Percentiles rank a stretch among this genome's conserved stretches.
These are phyloP conservation scores for Dolichoris vasculosae DNA, from an alignment of 1,140 invertebrate species.

Conservation along the genomic window DNA sequence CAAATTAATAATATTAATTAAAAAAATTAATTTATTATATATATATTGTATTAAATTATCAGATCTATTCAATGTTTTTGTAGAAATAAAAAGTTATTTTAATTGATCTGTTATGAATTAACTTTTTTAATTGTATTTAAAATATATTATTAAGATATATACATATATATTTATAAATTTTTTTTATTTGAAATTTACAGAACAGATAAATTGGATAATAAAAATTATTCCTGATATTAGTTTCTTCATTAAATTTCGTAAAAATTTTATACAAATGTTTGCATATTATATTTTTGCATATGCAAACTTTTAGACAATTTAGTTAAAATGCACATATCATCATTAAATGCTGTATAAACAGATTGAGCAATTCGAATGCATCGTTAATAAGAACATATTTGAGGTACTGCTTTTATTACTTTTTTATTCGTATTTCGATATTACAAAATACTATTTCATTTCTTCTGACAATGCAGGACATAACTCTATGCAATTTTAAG, in stretches of 20 bases:
- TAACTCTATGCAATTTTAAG: background rate
- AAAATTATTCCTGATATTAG: background rate
- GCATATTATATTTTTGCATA: background rate
- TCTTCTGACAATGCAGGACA: background rate
- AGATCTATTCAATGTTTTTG: too few relatives aligned
- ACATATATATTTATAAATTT: too few relatives aligned
- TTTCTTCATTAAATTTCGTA: background rate
- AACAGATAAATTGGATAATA: background rate
- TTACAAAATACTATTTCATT: background rate
- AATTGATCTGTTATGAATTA: too few relatives aligned
- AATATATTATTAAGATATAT: too few relatives aligned
- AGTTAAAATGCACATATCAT: conserved; percentile 31
- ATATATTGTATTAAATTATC: too few relatives aligned
- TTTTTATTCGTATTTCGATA: background rate
- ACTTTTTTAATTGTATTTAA: too few relatives aligned
- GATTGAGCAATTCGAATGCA: conserved; percentile 17
- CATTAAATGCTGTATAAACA: conserved; percentile 43
- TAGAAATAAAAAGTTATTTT: too few relatives aligned
- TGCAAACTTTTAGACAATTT: background rate
- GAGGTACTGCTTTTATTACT: background rate
- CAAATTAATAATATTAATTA: too few relatives aligned
- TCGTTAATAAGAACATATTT: background rate
- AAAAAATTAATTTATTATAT: too few relatives aligned
- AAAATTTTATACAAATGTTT: background rate
- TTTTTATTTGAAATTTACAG: too few relatives aligned